Evolutionary conservation across 1,140 invertebrate species (phyloP).

Genomic region (Micrasema minimum): DNA sequence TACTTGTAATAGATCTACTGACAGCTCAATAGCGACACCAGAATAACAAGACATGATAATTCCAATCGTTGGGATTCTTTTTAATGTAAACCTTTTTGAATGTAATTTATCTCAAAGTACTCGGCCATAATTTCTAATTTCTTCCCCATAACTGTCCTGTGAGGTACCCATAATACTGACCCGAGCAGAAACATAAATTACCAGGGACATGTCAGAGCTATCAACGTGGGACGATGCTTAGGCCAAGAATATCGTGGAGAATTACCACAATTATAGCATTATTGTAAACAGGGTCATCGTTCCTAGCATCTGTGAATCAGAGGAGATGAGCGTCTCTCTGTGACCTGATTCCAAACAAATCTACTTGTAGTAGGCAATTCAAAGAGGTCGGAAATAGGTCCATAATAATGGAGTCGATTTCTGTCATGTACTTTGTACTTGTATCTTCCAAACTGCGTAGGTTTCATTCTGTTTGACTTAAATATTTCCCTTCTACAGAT

Average conservation of each 20-base stretch:
- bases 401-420: neutral
- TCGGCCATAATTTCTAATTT: conserved; percentile 29
- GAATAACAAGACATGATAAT: neutral
- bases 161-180: conserved; percentile 2
- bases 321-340: neutral
- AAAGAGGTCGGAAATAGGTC: neutral
- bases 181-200: conserved; percentile 21
- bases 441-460: neutral
- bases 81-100: conserved; percentile 11
- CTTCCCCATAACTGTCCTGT: conserved; percentile 22
- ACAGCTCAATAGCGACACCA: no score
- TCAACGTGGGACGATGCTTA: conserved; percentile 10
- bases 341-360: neutral
- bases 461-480: neutral
- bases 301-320: conserved; percentile 7
- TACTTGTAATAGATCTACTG: no score
- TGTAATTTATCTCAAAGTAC: conserved; percentile 5
- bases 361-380: neutral
- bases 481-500: neutral
- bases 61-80: conserved; percentile 7
- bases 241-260: neutral
- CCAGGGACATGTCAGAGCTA: neutral
- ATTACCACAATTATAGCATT: conserved; percentile 21
- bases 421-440: neutral
- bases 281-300: conserved; percentile 4